Percentiles rank a stretch among this genome's conserved stretches.
Conservation (phyloP, 23 tunicate species). For the Diplosoma virens region DNA sequence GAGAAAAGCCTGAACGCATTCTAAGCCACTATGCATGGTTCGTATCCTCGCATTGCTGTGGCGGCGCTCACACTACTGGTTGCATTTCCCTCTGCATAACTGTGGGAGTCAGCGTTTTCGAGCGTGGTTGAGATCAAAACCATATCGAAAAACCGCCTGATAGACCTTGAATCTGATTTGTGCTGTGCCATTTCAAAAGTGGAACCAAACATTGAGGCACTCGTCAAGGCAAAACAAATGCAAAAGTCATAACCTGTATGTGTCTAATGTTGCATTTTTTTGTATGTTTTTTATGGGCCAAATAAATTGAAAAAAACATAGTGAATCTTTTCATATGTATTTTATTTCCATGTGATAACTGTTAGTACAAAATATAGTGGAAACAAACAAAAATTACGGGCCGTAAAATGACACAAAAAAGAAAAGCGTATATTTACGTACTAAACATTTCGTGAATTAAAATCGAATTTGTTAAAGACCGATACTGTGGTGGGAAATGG, state of each 20-base stretch:
- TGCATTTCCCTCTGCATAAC: background rate
- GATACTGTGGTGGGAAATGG: no score
- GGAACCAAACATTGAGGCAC: conserved; percentile 7
- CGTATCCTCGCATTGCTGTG: conserved; percentile 6
- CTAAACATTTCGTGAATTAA: no score
- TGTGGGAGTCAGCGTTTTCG: background rate
- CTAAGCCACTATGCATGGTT: background rate
- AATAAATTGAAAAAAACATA: conserved; percentile 5
- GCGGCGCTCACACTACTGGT: conserved; percentile 10
- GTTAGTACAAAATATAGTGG: background rate
- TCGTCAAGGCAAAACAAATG: conserved; percentile 10
- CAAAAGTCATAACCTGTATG: conserved; percentile 1
- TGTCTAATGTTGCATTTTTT: conserved; percentile 13
- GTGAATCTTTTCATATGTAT: conserved; percentile 7
- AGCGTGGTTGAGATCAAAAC: background rate
- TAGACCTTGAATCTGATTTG: conserved; percentile 5
- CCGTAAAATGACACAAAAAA: conserved; percentile 8
- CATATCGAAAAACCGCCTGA: background rate
- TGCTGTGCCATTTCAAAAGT: background rate
- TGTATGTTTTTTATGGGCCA: conserved; percentile 13
- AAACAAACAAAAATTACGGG: conserved; percentile 3
- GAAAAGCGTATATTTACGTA: no score
- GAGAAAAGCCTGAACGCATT: background rate
- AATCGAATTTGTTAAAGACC: no score
- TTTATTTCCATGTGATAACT: background rate